phyloP scores from a whole-genome alignment of 2,797 vertebrate species.

The Streptopelia turtur region DNA sequence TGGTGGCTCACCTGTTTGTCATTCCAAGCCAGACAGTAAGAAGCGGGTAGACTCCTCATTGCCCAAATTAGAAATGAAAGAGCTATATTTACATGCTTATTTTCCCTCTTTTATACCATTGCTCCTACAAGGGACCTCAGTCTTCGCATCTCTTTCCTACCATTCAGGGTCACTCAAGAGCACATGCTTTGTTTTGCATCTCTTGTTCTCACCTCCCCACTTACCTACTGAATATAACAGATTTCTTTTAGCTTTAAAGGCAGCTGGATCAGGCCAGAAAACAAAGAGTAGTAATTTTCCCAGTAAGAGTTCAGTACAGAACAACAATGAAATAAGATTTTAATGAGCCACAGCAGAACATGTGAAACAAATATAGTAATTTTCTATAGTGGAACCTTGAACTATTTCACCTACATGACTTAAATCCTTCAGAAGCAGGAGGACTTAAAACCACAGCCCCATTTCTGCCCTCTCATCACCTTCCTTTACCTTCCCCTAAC shows the following conservation, averaged over 20 bases:
- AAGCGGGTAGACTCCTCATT: neutral
- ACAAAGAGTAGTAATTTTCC: neutral
- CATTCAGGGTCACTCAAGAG: neutral
- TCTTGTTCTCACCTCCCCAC: neutral
- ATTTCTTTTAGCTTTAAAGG: neutral
- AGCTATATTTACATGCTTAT: neutral
- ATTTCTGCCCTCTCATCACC: neutral
- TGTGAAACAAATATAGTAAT: neutral
- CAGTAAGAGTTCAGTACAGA: neutral
- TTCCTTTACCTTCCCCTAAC: neutral
- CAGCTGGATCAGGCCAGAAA: neutral
- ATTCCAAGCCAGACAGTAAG: neutral
- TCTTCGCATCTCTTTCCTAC: neutral
- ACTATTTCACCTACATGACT: neutral
- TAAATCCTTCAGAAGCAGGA: neutral
- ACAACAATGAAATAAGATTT: conserved; percentile 6
- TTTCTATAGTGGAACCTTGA: neutral
- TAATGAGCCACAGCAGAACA: neutral
- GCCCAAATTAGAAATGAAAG: conserved; percentile 33
- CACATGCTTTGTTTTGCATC: neutral
- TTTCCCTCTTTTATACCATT: neutral
- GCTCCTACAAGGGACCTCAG: neutral
- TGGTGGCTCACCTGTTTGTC: neutral
- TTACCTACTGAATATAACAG: neutral
- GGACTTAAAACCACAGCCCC: neutral